phyloP scores from a whole-genome alignment of 2,113 vertebrate genomes.

The Natator depressus region DNA sequence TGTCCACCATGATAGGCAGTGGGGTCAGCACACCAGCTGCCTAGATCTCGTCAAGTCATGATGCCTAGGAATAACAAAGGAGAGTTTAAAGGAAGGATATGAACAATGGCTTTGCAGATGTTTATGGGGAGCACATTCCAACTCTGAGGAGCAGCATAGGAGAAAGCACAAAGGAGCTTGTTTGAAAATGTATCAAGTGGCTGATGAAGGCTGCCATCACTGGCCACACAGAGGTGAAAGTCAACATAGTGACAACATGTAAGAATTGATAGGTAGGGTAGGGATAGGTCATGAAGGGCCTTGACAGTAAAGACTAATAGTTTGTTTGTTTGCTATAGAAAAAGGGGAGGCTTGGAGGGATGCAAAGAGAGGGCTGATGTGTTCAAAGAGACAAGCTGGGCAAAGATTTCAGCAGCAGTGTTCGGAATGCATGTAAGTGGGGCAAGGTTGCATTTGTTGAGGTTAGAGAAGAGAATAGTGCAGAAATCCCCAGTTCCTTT shows the following conservation, averaged over 20 bases:
- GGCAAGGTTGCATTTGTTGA: background rate
- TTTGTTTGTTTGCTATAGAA: background rate
- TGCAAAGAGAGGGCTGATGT: background rate
- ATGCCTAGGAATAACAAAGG: background rate
- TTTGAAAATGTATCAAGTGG: background rate
- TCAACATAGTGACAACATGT: background rate
- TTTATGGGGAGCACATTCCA: background rate
- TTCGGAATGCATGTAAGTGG: background rate
- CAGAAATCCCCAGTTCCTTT: background rate
- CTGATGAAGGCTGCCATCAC: background rate
- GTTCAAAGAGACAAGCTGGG: background rate
- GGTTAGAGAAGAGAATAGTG: background rate
- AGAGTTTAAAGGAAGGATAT: background rate
- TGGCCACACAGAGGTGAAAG: background rate
- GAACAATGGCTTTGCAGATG: background rate
- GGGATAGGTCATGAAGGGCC: background rate
- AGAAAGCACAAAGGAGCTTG: background rate
- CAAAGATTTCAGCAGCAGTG: background rate
- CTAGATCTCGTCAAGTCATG: background rate
- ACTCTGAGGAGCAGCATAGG: background rate
- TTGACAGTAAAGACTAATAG: background rate
- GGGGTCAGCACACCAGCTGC: background rate
- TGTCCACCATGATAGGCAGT: background rate
- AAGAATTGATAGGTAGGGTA: background rate
- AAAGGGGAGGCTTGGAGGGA: background rate